phyloP scores from a whole-genome alignment of 2,888 invertebrate species.

The Acanthacorydalis orientalis region DNA sequence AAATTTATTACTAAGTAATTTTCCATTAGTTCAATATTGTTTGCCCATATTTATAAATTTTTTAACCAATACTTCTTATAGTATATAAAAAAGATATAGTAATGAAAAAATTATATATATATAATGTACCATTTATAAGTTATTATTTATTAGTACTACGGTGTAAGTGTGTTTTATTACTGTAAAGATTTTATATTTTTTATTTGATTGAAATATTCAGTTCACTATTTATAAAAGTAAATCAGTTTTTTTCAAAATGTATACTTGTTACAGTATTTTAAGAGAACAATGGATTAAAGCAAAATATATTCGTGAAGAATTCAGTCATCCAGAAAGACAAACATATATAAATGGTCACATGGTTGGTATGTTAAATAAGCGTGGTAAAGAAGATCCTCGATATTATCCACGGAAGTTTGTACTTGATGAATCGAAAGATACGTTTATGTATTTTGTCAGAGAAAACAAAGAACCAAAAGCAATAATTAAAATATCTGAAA shows the following conservation, averaged over 20 bases:
- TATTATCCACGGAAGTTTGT: constrained; percentile 74
- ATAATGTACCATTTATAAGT: no score
- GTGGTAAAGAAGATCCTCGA: constrained; percentile 72
- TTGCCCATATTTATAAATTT: no score
- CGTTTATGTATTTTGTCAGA: constrained; percentile 58
- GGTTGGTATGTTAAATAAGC: constrained; percentile 78
- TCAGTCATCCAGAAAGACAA: constrained; percentile 63
- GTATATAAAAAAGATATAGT: no score
- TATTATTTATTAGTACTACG: no score
- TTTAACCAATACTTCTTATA: no score
- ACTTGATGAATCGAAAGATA: constrained; percentile 63
- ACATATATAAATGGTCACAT: constrained; percentile 62
- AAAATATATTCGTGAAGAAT: constrained; percentile 80
- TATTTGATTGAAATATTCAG: no score
- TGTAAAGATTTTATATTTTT: no score
- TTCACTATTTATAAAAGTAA: no score
- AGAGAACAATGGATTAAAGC: constrained; percentile 84
- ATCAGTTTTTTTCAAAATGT: not conserved
- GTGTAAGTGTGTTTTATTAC: no score
- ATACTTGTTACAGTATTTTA: constrained; percentile 45
- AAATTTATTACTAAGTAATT: no score
- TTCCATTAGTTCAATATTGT: no score
- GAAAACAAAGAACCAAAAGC: constrained; percentile 71
- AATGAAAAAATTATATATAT: no score
- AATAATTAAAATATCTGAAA: constrained; percentile 57